Evolutionary conservation across 2,888 invertebrate genomes (phyloP).

Genomic region (Hipparchia semele): DNA sequence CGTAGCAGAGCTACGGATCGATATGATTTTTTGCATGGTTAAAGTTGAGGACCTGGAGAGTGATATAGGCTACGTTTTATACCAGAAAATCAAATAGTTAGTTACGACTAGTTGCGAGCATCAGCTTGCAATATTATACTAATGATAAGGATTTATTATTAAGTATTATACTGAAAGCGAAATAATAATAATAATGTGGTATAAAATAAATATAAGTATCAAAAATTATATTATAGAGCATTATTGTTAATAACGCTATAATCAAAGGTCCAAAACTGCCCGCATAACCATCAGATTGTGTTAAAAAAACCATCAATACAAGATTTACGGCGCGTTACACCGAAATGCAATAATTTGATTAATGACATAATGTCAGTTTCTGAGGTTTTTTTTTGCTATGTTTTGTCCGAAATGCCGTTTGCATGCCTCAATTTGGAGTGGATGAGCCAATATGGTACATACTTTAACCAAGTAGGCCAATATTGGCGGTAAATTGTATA

Average conservation of each 20-base stretch:
- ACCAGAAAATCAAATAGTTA: no score
- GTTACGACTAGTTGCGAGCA: no score
- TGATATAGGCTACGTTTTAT: no score
- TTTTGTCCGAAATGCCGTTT: constrained; percentile 46
- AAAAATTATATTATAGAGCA: constrained; percentile 1
- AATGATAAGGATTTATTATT: no score
- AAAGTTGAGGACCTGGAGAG: no score
- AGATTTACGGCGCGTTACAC: constrained; percentile 54
- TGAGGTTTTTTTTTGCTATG: constrained; percentile 54
- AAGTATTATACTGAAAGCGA: no score
- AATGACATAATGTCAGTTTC: constrained; percentile 61
- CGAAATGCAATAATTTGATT: constrained; percentile 72
- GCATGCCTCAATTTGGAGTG: background rate
- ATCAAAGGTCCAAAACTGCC: constrained; percentile 16
- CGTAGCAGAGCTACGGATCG: no score
- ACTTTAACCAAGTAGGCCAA: background rate
- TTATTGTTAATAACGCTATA: constrained; percentile 6
- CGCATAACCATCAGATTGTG: constrained; percentile 2
- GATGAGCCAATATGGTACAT: background rate
- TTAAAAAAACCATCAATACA: constrained; percentile 43
- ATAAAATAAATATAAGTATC: background rate
- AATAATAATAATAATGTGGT: background rate
- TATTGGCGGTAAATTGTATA: background rate
- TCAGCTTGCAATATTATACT: no score
- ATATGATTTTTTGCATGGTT: no score